Conservation (phyloP, 2,888 invertebrate species). For the Pheosia gnoma region DNA sequence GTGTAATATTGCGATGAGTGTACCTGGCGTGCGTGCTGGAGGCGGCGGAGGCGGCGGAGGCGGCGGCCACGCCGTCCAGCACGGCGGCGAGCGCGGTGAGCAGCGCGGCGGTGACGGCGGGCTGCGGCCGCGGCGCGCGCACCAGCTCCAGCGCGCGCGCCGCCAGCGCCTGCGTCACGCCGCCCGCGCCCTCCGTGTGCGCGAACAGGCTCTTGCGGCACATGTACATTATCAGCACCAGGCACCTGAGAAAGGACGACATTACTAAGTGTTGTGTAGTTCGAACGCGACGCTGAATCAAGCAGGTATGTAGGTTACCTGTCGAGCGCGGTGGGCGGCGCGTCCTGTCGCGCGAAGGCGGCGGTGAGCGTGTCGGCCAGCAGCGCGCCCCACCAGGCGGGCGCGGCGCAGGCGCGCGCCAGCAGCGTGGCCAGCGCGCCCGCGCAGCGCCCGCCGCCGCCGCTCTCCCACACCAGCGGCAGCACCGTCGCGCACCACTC, state of each 20-base stretch:
- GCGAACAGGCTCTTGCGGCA: conserved; percentile 90
- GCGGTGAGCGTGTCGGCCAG: conserved; percentile 92
- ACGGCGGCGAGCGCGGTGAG: conserved; percentile 66
- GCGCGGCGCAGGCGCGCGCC: conserved; percentile 89
- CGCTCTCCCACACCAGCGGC: conserved; percentile 89
- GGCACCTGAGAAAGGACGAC: conserved; percentile 84
- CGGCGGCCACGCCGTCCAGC: conserved; percentile 58
- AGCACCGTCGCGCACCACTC: conserved; percentile 67
- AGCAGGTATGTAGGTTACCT: conserved; percentile 78
- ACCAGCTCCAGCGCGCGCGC: conserved; percentile 75
- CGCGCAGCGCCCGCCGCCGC: conserved; percentile 89
- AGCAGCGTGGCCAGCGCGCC: conserved; percentile 90
- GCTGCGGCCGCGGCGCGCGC: conserved; percentile 84
- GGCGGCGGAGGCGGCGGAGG: conserved; percentile 40
- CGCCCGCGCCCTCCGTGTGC: conserved; percentile 77
- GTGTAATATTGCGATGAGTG: too few relatives aligned
- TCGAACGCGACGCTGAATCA: too few relatives aligned
- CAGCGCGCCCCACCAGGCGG: conserved; percentile 95
- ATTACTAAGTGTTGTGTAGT: too few relatives aligned
- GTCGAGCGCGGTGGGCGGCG: conserved; percentile 92
- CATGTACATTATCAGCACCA: conserved; percentile 93
- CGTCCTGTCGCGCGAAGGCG: conserved; percentile 91
- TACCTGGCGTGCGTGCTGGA: conserved; percentile 56
- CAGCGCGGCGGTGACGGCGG: conserved; percentile 53
- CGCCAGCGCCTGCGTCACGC: conserved; percentile 83